A percentile compares a stretch with the other conserved stretches of the same genome.
Conservation (phyloP, 1,140 invertebrate species). For the Heliconius hermathena region DNA sequence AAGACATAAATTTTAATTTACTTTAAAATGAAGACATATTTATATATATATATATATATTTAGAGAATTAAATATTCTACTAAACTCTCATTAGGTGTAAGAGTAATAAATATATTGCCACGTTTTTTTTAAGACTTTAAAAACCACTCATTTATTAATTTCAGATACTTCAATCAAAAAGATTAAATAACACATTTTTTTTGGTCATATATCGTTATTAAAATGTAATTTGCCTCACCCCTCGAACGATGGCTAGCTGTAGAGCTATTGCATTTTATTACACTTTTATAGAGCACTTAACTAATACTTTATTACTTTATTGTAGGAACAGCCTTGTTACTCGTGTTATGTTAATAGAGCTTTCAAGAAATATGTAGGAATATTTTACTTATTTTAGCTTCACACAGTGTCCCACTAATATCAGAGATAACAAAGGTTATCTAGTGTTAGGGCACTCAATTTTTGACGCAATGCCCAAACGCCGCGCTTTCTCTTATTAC, state of each 20-base stretch:
- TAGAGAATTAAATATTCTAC: neutral
- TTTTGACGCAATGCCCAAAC: no score
- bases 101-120: neutral
- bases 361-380: neutral
- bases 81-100: neutral
- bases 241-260: neutral
- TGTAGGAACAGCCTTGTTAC: neutral
- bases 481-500: no score
- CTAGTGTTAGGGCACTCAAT: no score
- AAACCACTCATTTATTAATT: neutral
- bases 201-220: neutral
- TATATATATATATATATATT: neutral
- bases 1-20: no score
- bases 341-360: neutral
- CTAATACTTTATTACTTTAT: neutral
- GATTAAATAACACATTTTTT: neutral
- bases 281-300: constrained; percentile 1
- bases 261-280: constrained; percentile 3
- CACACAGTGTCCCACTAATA: neutral
- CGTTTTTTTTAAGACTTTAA: neutral
- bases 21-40: no score
- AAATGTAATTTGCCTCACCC: constrained; percentile 3
- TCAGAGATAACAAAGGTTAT: no score
- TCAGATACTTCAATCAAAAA: neutral
- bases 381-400: no score